Evolutionary conservation across 2,797 vertebrate species (phyloP).

Genomic region (Lagocephalus sceleratus): DNA sequence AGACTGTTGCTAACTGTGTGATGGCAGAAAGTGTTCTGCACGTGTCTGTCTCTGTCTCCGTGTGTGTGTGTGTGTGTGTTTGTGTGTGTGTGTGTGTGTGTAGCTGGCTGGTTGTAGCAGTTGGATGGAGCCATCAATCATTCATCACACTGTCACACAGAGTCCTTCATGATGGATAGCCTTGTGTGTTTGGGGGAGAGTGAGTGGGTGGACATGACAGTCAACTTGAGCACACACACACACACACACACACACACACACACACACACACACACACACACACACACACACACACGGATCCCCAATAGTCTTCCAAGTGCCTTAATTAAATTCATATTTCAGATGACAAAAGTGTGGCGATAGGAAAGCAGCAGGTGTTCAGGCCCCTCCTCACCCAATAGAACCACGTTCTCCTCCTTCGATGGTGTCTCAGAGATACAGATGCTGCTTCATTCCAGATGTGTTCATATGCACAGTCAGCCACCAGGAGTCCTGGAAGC

Average conservation of each 20-base stretch:
- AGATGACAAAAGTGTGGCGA: background rate
- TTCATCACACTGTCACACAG: constrained; percentile 78
- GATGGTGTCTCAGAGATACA: constrained; percentile 8
- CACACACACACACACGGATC: background rate
- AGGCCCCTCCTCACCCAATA: background rate
- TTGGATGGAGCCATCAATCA: constrained; percentile 81
- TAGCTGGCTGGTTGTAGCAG: constrained; percentile 74
- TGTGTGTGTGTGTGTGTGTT: constrained; percentile 29
- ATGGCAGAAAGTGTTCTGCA: constrained; percentile 67
- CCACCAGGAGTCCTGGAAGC: background rate
- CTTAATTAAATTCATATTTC: background rate
- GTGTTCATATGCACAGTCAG: constrained; percentile 9
- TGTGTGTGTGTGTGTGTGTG: constrained; percentile 48
- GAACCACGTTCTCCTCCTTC: background rate
- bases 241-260: background rate
- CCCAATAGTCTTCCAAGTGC: background rate
- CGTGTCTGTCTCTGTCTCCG: constrained; percentile 10
- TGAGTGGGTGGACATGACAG: constrained; percentile 20
- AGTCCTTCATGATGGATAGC: constrained; percentile 51
- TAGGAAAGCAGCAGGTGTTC: constrained; percentile 1
- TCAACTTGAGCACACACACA: constrained; percentile 8
- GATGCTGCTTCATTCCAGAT: constrained; percentile 26
- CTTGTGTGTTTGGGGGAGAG: constrained; percentile 23
- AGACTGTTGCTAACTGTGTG: constrained; percentile 76
- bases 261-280: background rate